These are phyloP conservation scores for Menidia menidia DNA, from an alignment of 2,797 vertebrate genomes.

Conservation along the genomic window DNA sequence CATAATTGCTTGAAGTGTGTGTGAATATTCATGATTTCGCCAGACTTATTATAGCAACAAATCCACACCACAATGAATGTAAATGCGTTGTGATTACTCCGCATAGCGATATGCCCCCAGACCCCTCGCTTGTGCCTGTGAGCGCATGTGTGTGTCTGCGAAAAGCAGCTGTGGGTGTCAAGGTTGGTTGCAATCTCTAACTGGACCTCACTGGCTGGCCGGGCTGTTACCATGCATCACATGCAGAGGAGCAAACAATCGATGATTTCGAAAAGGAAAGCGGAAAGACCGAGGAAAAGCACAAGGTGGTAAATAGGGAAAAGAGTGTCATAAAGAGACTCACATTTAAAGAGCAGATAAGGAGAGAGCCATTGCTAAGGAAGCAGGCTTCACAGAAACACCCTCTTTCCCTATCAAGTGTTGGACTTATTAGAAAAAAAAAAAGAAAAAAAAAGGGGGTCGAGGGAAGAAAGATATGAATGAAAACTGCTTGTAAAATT, in stretches of 20 bases:
- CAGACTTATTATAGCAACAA: slow-evolving; percentile 81
- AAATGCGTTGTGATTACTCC: slow-evolving; percentile 78
- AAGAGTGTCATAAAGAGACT: background rate
- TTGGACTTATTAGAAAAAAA: background rate
- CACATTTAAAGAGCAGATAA: slow-evolving; percentile 1
- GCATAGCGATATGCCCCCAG: slow-evolving; percentile 70
- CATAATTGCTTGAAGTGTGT: slow-evolving; percentile 84
- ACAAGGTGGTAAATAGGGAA: slow-evolving; percentile 14
- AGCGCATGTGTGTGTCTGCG: slow-evolving; percentile 30
- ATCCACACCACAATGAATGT: slow-evolving; percentile 79
- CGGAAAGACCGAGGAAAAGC: slow-evolving; percentile 6
- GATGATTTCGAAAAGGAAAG: slow-evolving; percentile 13
- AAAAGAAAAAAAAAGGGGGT: background rate
- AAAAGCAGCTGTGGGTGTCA: slow-evolving; percentile 77
- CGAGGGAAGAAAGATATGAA: slow-evolving; percentile 12
- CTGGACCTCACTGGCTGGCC: slow-evolving; percentile 71
- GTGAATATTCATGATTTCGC: slow-evolving; percentile 83
- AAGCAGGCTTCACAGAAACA: background rate
- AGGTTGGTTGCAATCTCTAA: slow-evolving; percentile 74
- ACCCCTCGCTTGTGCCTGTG: slow-evolving; percentile 45
- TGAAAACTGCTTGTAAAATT: background rate
- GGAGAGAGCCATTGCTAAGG: background rate
- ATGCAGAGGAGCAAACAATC: slow-evolving; percentile 36
- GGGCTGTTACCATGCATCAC: slow-evolving; percentile 67
- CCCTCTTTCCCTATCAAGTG: slow-evolving; percentile 5